Base-by-base conservation (phyloP, 2,113 vertebrate genomes). In the Dromas ardeola region DNA sequence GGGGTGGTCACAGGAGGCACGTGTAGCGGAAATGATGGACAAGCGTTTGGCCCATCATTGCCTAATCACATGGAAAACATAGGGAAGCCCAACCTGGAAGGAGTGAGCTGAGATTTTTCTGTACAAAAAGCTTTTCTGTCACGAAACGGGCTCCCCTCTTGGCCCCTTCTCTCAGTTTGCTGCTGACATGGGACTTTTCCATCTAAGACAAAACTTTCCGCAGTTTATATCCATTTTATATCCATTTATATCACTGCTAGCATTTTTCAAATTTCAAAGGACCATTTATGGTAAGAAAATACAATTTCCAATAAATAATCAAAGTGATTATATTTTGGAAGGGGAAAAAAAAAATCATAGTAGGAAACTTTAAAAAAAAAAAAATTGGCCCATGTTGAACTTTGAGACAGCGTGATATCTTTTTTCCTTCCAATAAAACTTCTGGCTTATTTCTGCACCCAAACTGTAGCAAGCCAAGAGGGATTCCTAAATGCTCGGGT, bases 261-360 rank as follows among this genome's bases (percentile, higher is more conserved):
- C 43, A 49, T 91, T 95, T 95, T 93, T 95, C 58, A 16, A 94
- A 90, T 86, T 91, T 81, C 74, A 91, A 84, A 95, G 34, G 50
- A 67, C 84, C 58, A 90, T 91, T 95, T 95, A 93, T 85, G 71
- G 91, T 85, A 96, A 92, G 73, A 73, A 95, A 95, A 95, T 73
- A 90, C 0, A 0, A 42, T 90, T 96, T 87, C 78, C 90, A 96
- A 96, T 96, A 96, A 95, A 94, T 83, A 96, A 95, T 94, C 90
- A 90, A 97, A 95, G 79, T 70, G 76, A 97, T 96, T 63, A 62
- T 90, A 88, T 93, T 94, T 90, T 87, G 85, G 63, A 85, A 78
- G 17, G 34, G 50, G 50, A 2, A 9, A 61, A 2, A 12, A 59
- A 88, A 93, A 85, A 29, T 78, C 27, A 1, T 80, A 93, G 58